Conservation (phyloP, 2,888 invertebrate species). For the Gandaritis pyraliata region DNA sequence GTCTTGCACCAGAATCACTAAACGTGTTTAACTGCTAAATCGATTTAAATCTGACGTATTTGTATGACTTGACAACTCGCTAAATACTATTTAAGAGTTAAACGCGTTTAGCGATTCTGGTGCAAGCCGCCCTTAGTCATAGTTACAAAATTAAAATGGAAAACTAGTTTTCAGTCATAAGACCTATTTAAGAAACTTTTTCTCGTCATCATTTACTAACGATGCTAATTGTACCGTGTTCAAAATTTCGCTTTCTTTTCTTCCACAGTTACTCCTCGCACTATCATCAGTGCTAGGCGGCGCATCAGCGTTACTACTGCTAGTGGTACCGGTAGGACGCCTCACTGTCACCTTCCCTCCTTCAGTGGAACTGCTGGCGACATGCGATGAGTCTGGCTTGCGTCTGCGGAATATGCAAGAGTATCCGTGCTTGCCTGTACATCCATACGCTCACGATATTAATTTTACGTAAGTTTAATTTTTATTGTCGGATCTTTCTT, state of each 20-base stretch:
- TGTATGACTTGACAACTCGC: no score
- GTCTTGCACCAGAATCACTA: no score
- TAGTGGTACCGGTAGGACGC: slow-evolving; percentile 89
- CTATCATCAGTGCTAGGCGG: slow-evolving; percentile 88
- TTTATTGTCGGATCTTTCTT: neutral
- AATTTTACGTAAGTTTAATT: slow-evolving; percentile 72
- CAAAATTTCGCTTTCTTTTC: neutral
- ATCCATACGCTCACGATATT: slow-evolving; percentile 75
- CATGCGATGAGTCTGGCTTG: slow-evolving; percentile 72
- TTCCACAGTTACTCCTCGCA: slow-evolving; percentile 85
- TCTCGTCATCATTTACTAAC: no score
- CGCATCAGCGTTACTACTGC: slow-evolving; percentile 86
- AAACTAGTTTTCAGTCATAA: no score
- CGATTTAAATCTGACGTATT: no score
- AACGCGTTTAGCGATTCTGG: no score
- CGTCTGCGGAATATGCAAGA: slow-evolving; percentile 73
- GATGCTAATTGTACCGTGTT: no score
- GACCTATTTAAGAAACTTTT: no score
- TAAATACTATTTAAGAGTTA: no score
- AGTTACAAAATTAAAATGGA: no score
- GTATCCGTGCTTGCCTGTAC: slow-evolving; percentile 76
- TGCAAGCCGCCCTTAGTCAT: no score
- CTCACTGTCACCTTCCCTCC: slow-evolving; percentile 87
- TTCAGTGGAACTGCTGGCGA: slow-evolving; percentile 83
- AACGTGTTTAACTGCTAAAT: no score